A percentile compares a stretch with the other conserved stretches of the same genome.
phyloP scores from a whole-genome alignment of 1,140 invertebrate genomes.

The Xylocopa sonorina region DNA sequence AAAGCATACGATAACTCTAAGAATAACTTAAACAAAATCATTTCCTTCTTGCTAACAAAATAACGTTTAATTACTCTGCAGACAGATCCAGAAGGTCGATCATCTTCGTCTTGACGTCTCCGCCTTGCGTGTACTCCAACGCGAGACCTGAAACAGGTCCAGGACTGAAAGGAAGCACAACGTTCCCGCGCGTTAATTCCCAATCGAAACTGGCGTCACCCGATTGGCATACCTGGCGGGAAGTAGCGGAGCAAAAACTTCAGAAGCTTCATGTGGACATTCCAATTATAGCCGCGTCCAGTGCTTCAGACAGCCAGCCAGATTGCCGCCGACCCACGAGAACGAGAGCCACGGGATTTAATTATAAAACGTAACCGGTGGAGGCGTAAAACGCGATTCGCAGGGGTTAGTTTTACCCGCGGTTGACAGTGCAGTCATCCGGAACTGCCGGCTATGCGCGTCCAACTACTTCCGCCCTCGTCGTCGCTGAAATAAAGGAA shows the following conservation, averaged over 20 bases:
- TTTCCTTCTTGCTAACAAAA: too few species aligned
- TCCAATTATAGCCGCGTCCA: slow-evolving; percentile 50
- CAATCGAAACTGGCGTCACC: background rate
- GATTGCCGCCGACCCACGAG: background rate
- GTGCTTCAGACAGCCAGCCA: slow-evolving; percentile 36
- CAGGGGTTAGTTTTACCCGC: slow-evolving; percentile 30
- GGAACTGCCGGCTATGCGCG: background rate
- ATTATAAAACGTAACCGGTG: slow-evolving; percentile 57
- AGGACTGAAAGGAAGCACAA: too few species aligned
- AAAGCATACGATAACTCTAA: too few species aligned
- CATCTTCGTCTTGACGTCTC: slow-evolving; percentile 83
- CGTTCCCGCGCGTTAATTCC: slow-evolving; percentile 4
- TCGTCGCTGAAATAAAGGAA: slow-evolving; percentile 30
- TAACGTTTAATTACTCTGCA: slow-evolving; percentile 80
- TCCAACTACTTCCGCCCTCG: background rate
- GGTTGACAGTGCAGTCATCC: slow-evolving; percentile 15
- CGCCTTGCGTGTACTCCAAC: slow-evolving; percentile 84
- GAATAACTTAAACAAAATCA: too few species aligned
- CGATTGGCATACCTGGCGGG: slow-evolving; percentile 82
- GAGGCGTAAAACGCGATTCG: background rate
- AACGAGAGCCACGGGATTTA: slow-evolving; percentile 42
- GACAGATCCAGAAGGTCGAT: slow-evolving; percentile 85
- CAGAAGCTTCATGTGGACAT: slow-evolving; percentile 83
- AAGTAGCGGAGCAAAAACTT: slow-evolving; percentile 87
- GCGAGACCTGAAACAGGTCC: slow-evolving; percentile 79